These are phyloP conservation scores for Prunella fulvescens DNA, from an alignment of 2,113 vertebrate genomes.

Conservation along the genomic window DNA sequence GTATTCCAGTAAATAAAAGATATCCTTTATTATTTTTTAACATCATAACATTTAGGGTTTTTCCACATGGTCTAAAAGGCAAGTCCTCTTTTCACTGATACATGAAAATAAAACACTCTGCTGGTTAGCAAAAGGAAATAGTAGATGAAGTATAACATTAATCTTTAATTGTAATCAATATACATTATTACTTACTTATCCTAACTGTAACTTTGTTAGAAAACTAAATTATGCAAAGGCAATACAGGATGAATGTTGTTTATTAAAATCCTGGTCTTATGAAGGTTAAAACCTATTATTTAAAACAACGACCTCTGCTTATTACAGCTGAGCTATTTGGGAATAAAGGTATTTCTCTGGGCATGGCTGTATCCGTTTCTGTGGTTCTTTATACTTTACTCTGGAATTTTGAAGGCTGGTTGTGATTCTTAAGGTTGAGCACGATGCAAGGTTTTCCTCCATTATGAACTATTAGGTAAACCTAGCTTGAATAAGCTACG, in stretches of 20 bases:
- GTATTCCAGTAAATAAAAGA: background rate
- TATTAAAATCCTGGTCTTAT: background rate
- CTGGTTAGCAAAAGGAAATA: background rate
- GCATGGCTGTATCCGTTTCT: background rate
- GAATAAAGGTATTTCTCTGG: conserved; percentile 34
- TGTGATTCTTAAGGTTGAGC: conserved; percentile 42
- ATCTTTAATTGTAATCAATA: background rate
- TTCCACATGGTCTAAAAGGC: background rate
- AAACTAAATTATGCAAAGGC: background rate
- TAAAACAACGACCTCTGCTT: background rate
- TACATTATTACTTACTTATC: background rate
- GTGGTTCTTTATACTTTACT: conserved; percentile 21
- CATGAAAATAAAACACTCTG: background rate
- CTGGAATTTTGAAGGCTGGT: conserved; percentile 7
- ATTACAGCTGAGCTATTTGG: background rate
- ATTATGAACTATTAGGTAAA: conserved; percentile 58
- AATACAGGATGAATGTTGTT: background rate
- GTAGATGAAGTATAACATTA: background rate
- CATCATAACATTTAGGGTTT: background rate
- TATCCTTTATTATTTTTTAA: background rate
- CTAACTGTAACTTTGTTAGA: background rate
- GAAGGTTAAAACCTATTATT: background rate
- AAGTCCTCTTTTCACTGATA: background rate
- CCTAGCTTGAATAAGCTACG: conserved; percentile 28
- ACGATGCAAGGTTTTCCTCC: conserved; percentile 2